These are phyloP conservation scores for rabbit (Oryctolagus cuniculus) DNA, from an alignment of 2,113 vertebrate species.

Conservation along the genomic window DNA sequence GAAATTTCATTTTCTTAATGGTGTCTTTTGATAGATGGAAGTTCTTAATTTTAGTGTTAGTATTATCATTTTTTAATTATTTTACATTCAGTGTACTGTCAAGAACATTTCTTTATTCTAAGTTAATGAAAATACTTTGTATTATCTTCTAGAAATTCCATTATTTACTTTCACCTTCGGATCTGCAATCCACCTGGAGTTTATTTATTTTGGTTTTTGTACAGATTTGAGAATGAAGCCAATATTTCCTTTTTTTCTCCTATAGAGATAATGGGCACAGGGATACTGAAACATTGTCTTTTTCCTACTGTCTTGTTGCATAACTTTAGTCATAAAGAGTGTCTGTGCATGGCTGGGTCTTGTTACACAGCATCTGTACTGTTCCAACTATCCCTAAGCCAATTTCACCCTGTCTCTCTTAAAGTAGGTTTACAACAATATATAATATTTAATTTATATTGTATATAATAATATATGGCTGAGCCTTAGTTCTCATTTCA, in stretches of 20 bases:
- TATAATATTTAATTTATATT: background rate
- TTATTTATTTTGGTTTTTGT: background rate
- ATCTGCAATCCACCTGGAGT: background rate
- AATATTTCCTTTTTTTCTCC: background rate
- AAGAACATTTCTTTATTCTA: background rate
- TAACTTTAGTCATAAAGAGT: background rate
- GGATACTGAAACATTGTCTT: background rate
- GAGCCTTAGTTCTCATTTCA: background rate
- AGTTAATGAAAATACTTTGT: background rate
- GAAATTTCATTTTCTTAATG: conserved; percentile 4
- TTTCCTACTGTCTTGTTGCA: background rate
- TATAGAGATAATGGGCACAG: background rate
- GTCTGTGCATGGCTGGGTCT: background rate
- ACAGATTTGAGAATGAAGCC: background rate
- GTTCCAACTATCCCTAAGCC: background rate
- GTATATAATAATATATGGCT: background rate
- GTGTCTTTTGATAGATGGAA: background rate
- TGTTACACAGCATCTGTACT: background rate
- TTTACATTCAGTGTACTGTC: background rate
- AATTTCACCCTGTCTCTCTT: background rate
- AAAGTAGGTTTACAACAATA: background rate
- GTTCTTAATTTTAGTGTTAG: conserved; percentile 41
- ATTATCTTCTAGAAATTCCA: background rate
- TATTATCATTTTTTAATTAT: background rate
- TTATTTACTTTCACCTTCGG: background rate